Base-by-base conservation (phyloP, 2,797 vertebrate species). In the Propithecus perrieri region DNA sequence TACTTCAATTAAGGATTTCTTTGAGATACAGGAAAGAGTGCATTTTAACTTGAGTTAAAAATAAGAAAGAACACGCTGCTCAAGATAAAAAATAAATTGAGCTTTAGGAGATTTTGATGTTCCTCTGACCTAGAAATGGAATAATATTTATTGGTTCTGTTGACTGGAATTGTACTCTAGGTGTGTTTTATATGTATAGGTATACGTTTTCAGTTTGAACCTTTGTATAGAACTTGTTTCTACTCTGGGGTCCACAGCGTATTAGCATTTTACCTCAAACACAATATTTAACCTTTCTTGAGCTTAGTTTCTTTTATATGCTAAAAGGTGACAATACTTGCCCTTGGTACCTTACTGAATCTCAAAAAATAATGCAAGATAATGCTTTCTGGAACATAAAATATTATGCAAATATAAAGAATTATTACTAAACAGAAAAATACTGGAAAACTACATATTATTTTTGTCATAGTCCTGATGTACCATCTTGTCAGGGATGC, bases 231-330 rank as follows among this genome's bases (percentile, higher is more conserved):
- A 94, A 83, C 7, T 75, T 74, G 0, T 85, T 93, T 96, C 24
- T 81, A 38, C 48, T 81, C 10, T 84, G 26, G 35, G n/a, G 22
- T 92, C 6, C 93, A 38, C 50, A 57, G 5, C 63, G 1, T 57
- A 38, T 69, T 90, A 75, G 8, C 43, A 79, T 96, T 91, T 93
- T 97, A 83, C 24, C 24, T 48, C 4, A 87, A 74, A 33, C 7
- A 74, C 4, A 59, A 41, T 92, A 80, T 90, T 97, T 95, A 96
- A 94, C 2, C 12, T 85, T 55, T 38, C 4, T 85, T 86, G 11
- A 69, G 18, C 28, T 93, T 88, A 90, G 72, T 72, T 97, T 91
- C 11, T 55, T 94, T 84, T 55, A 26, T 89, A 61, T 69, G 5
- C 20, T 53, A 63, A 84, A 84, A 89, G 43, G 28, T 24, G 20